Conservation (phyloP, 2,888 invertebrate species). For the Entomobrya multifasciata region DNA sequence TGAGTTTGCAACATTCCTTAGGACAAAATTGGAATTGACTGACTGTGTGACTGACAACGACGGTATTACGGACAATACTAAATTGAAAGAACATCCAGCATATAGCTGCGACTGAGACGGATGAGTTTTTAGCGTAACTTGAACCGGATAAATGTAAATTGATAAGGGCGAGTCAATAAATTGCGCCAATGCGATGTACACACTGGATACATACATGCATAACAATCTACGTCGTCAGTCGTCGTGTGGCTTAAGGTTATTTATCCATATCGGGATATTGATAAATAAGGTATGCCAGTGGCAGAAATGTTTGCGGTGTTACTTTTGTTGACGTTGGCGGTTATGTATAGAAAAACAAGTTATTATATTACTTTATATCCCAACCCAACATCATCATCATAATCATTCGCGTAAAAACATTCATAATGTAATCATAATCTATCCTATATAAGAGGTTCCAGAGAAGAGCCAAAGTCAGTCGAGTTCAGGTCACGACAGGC, state of each 20-base stretch:
- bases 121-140: conserved; percentile 24
- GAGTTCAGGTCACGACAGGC: conserved; percentile 59
- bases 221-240: too few relatives aligned
- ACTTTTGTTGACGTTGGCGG: background rate
- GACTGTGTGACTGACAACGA: too few relatives aligned
- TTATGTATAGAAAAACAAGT: background rate
- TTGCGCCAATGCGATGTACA: background rate
- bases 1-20: too few relatives aligned
- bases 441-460: conserved; percentile 15
- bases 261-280: too few relatives aligned
- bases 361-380: background rate
- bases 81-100: background rate
- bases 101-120: background rate
- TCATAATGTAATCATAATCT: background rate
- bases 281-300: too few relatives aligned
- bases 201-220: too few relatives aligned
- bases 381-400: conserved; percentile 6
- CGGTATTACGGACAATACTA: too few relatives aligned
- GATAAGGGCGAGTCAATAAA: conserved; percentile 63
- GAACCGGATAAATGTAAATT: conserved; percentile 53
- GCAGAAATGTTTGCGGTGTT: too few relatives aligned
- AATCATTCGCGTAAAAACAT: background rate
- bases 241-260: too few relatives aligned
- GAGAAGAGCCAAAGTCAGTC: background rate
- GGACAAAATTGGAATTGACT: too few relatives aligned